Conservation (phyloP, 2,797 vertebrate genomes). For the Epinephelus malabaricus region DNA sequence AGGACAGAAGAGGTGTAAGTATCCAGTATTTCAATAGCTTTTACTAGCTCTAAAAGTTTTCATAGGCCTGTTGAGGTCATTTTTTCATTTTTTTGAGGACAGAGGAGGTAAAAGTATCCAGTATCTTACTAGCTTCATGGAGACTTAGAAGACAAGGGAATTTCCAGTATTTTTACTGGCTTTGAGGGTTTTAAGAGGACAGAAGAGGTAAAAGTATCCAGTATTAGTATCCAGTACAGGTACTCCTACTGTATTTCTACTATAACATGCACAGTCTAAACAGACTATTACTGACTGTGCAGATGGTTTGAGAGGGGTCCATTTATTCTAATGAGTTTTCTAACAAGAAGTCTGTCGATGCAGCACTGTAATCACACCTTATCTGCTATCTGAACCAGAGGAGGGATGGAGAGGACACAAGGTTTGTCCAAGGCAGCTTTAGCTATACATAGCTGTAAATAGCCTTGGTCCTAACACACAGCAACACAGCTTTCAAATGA, state of each 20-base stretch:
- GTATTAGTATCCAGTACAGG: background rate
- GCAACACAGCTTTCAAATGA: conserved; percentile 73
- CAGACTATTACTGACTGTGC: conserved; percentile 3
- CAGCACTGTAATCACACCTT: conserved; percentile 36
- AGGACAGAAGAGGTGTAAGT: too few species aligned
- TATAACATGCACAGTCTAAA: conserved; percentile 27
- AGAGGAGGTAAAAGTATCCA: background rate
- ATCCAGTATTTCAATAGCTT: too few species aligned
- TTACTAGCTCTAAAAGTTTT: background rate
- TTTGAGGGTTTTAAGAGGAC: too few species aligned
- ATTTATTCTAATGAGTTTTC: conserved; percentile 44
- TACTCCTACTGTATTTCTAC: background rate
- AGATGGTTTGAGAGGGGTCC: conserved; percentile 5
- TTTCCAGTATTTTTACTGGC: too few species aligned
- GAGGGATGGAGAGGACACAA: conserved; percentile 38
- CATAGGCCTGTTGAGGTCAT: background rate
- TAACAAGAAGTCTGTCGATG: conserved; percentile 47
- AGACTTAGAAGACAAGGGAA: too few species aligned
- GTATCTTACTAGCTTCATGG: too few species aligned
- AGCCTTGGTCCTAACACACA: conserved; percentile 62
- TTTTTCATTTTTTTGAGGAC: too few species aligned
- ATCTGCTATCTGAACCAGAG: conserved; percentile 53
- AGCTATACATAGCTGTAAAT: conserved; percentile 80
- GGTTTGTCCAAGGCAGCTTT: conserved; percentile 62
- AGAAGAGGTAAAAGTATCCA: background rate